phyloP scores from a whole-genome alignment of 2,113 vertebrate species.

The Perognathus longimembris region DNA sequence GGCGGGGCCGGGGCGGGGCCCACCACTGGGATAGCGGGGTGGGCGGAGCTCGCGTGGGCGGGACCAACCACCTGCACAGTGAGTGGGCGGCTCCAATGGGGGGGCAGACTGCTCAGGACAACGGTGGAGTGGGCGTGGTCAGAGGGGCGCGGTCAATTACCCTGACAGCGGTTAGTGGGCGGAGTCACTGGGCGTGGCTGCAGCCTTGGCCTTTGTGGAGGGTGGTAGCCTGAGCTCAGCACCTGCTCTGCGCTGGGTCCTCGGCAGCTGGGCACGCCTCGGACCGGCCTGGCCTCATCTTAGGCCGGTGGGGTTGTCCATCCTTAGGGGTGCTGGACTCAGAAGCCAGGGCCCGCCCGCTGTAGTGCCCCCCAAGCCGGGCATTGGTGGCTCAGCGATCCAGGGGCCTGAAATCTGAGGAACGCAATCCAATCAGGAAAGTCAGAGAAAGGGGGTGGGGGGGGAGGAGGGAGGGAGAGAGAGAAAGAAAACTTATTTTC shows the following conservation, averaged over 20 bases:
- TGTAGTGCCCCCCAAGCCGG: no score
- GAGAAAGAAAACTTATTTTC: no score
- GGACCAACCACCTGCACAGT: no score
- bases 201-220: background rate
- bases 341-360: background rate
- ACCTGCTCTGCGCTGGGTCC: constrained; percentile 12
- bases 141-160: background rate
- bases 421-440: no score
- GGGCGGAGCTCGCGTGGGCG: background rate
- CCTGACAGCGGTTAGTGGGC: background rate
- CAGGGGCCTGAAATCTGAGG: no score
- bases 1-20: background rate
- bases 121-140: no score
- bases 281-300: fast-evolving
- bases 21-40: background rate
- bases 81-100: no score
- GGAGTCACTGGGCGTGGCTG: constrained; percentile 30
- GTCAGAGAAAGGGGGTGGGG: no score
- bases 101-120: no score
- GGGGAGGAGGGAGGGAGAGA: no score
- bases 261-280: no score
- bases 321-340: background rate
- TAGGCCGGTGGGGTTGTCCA: background rate
- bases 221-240: background rate
- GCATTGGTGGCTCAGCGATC: no score